Base-by-base conservation (phyloP, 1,140 invertebrate species). In the Acromyrmex charruanus region DNA sequence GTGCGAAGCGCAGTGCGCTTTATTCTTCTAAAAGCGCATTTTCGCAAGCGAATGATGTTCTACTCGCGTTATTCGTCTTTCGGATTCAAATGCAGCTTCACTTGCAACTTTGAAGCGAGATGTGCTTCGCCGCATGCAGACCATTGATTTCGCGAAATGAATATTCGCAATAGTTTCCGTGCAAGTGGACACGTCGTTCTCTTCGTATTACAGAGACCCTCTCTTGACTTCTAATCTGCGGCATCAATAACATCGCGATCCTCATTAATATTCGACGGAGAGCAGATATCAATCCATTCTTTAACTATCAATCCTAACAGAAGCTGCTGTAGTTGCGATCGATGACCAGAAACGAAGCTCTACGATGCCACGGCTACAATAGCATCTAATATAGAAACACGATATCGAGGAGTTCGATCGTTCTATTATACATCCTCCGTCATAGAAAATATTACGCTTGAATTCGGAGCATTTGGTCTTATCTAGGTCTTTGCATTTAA, bases 401-500 rank as follows among this genome's bases (percentile, higher is more conserved):
- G 49, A 81, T 81, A 6, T n/a, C 16, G 49, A 28, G 9, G 21
- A 59, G 10, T 25, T 3, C 16, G 12, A 25, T 81, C 10, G 77
- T 21, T 71, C 35, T 44, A 39, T 81, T 71, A 59, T 81, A 31
- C 21, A 28, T 65, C 6, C 21, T 44, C 16, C 16, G 16, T 44
- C 51, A 35, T 81, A 16, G 51, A 69, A 81, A 69, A 71, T 68
- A 65, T 65, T 44, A 25, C 5, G 12, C 18, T 66, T 14, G 63
- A 55, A 69, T 69, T 21, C 53, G 18, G 35, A 21, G 12, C 25
- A 71, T 44, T 39, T 1, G 51, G 2, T 80, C n/a, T 71, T 81
- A 81, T 81, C 31, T 28, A 39, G n/a, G n/a, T 81, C 65, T 58
- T 71, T 71, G 49, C 51, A 71, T 81, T 58, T 18, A 18, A 44